Conservation (phyloP, 2,113 vertebrate species). For the Coryphaenoides rupestris region DNA sequence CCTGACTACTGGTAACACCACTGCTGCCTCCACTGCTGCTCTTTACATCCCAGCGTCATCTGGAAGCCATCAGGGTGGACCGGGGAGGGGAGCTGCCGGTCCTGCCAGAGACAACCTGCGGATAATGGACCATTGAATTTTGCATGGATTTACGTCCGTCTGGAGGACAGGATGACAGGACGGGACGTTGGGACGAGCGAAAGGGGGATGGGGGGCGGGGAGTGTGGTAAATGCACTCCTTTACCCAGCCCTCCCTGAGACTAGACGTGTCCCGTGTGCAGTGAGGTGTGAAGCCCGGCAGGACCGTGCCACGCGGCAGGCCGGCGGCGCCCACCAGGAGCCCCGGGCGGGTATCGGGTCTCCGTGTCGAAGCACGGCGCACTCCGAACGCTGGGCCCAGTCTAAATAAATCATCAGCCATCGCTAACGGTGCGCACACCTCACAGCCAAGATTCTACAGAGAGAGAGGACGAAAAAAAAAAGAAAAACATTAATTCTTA, state of each 20-base stretch:
- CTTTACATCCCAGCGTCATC: too few species aligned
- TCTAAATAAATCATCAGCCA: constrained; percentile 60
- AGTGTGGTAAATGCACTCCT: background rate
- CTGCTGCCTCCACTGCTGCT: too few species aligned
- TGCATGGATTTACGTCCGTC: constrained; percentile 4
- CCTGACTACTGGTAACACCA: too few species aligned
- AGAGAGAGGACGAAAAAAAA: constrained; percentile 29
- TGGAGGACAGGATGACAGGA: constrained; percentile 13
- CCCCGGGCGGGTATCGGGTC: constrained; percentile 54
- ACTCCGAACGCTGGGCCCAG: constrained; percentile 32
- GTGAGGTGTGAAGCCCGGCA: constrained; percentile 51
- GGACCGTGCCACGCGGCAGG: constrained; percentile 48
- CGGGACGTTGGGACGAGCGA: too few species aligned
- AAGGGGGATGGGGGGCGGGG: too few species aligned
- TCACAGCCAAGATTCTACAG: constrained; percentile 41
- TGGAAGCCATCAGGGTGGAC: background rate
- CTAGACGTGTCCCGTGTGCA: constrained; percentile 35
- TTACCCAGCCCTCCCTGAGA: constrained; percentile 42
- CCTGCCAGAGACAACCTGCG: background rate
- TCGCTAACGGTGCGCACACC: constrained; percentile 31
- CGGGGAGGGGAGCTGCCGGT: constrained; percentile 25
- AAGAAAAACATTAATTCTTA: constrained; percentile 9
- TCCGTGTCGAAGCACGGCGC: constrained; percentile 52
- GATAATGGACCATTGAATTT: constrained; percentile 6
- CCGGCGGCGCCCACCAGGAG: too few species aligned